phyloP scores from a whole-genome alignment of 1,140 invertebrate species.

The Drosophila pectinifera region DNA sequence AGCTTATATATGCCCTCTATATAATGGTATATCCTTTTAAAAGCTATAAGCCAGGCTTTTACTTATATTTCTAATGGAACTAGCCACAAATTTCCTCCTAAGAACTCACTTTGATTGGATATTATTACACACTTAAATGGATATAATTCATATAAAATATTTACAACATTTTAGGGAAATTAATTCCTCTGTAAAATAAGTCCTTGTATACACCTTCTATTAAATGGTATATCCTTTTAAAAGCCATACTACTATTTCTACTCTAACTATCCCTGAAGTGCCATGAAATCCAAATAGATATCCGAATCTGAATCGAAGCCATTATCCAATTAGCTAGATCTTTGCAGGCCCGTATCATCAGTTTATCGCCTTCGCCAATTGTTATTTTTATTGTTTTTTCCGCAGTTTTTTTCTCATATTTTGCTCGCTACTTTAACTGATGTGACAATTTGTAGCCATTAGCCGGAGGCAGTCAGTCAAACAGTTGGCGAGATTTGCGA shows the following conservation, averaged over 20 bases:
- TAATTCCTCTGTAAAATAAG: too few relatives aligned
- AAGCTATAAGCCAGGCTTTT: too few relatives aligned
- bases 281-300: conserved; percentile 6
- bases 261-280: too few relatives aligned
- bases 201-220: too few relatives aligned
- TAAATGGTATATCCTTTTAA: not conserved
- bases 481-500: conserved; percentile 23
- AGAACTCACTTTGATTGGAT: not conserved
- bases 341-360: conserved; percentile 32
- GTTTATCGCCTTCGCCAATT: conserved; percentile 50
- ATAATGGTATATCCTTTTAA: not conserved
- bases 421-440: conserved; percentile 26
- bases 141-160: rapidly evolving
- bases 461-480: conserved; percentile 28
- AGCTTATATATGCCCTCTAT: too few relatives aligned
- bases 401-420: conserved; percentile 1
- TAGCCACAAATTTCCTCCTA: not conserved
- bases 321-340: conserved; percentile 41
- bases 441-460: conserved; percentile 59
- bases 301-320: conserved; percentile 6
- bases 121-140: not conserved
- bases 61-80: not conserved
- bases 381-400: conserved; percentile 5
- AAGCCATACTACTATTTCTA: too few relatives aligned
- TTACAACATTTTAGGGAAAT: not conserved